Conservation (phyloP, 2,797 vertebrate genomes). For the Acanthornis magna region DNA sequence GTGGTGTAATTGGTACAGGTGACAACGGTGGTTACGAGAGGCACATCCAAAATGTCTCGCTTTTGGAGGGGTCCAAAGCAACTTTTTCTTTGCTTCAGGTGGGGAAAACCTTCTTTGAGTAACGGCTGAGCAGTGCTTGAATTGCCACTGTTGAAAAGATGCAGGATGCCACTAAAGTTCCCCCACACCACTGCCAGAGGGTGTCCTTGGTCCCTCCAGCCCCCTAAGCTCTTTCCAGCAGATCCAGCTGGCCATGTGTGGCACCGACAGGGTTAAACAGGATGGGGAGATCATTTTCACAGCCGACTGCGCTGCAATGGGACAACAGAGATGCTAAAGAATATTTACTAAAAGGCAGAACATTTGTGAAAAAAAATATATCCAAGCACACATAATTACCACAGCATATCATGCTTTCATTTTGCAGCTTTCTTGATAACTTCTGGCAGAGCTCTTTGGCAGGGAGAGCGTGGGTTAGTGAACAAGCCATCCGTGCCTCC, state of each 20-base stretch:
- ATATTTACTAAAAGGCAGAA: slow-evolving; percentile 45
- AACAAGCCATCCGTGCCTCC: neutral
- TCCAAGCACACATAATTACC: slow-evolving; percentile 37
- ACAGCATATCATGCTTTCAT: slow-evolving; percentile 36
- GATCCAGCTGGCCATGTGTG: neutral
- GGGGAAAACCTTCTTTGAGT: neutral
- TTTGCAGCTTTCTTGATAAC: slow-evolving; percentile 48
- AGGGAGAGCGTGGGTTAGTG: slow-evolving; percentile 3
- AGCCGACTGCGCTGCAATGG: neutral
- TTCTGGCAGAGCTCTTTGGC: slow-evolving; percentile 59
- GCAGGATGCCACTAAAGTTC: neutral
- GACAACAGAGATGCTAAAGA: neutral
- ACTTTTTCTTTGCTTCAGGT: neutral
- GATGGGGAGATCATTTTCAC: neutral
- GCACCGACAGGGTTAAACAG: neutral
- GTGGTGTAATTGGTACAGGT: rapidly evolving
- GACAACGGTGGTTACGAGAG: neutral
- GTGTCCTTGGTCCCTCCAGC: neutral
- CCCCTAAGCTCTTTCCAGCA: neutral
- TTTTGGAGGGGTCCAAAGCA: neutral
- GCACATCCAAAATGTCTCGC: neutral
- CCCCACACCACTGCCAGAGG: neutral
- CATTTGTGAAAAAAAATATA: neutral
- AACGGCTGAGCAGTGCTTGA: neutral
- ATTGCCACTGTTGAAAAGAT: neutral